These are phyloP conservation scores for Bovichtus diacanthus DNA, from an alignment of 2,797 vertebrate species.

Conservation along the genomic window DNA sequence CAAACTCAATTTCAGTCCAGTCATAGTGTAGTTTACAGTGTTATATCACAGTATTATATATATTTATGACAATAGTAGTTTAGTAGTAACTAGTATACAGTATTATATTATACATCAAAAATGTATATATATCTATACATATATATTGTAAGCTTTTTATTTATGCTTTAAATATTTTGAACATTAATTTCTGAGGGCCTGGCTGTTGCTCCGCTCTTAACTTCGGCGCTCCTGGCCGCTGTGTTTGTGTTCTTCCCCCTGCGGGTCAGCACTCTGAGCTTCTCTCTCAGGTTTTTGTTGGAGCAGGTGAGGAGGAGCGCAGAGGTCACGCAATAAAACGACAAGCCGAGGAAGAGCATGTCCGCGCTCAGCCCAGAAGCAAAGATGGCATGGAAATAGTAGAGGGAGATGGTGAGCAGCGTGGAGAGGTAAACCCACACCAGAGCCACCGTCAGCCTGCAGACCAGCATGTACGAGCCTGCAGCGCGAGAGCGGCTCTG, in stretches of 20 bases:
- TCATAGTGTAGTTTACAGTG: too few relatives aligned
- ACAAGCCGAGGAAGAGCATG: constrained; percentile 2
- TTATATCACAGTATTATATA: too few relatives aligned
- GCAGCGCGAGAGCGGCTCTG: background rate
- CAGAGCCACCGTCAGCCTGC: constrained; percentile 15
- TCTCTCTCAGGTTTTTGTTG: constrained; percentile 8
- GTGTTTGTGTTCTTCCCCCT: background rate
- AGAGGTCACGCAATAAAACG: constrained; percentile 5
- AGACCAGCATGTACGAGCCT: constrained; percentile 1
- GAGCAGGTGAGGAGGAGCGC: constrained; percentile 1
- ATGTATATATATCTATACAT: too few relatives aligned
- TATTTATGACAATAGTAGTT: too few relatives aligned
- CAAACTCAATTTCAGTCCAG: too few relatives aligned
- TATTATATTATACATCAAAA: too few relatives aligned
- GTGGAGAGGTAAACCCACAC: constrained; percentile 21
- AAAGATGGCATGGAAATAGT: background rate
- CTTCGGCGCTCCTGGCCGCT: too few relatives aligned
- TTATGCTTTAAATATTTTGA: too few relatives aligned
- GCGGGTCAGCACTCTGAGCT: background rate
- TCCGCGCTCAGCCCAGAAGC: constrained; percentile 3
- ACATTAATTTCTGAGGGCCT: too few relatives aligned
- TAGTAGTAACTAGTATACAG: too few relatives aligned
- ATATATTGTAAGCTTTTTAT: too few relatives aligned
- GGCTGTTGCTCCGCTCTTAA: background rate
- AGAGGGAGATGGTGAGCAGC: constrained; percentile 21